phyloP scores from a whole-genome alignment of 2,113 vertebrate species.

The Notarius lentiginosus region DNA sequence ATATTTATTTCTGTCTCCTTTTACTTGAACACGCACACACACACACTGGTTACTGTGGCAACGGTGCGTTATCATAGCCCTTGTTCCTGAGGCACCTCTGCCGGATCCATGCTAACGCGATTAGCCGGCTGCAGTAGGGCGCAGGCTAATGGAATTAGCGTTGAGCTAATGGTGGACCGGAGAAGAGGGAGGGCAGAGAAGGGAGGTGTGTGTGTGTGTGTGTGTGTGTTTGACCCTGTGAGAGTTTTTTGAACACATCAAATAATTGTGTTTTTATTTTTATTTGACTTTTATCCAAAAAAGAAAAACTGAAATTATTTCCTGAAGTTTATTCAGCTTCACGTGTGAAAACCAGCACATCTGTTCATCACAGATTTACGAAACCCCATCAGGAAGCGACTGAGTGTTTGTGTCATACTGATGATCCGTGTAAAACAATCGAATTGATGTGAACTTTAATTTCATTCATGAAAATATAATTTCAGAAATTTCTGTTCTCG shows the following conservation, averaged over 20 bases:
- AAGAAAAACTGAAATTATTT: background rate
- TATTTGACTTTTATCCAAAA: background rate
- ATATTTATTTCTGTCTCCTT: slow-evolving; percentile 23
- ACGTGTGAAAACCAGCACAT: background rate
- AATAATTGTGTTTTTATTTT: background rate
- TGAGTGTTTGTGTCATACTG: background rate
- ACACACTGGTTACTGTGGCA: slow-evolving; percentile 69
- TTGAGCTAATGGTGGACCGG: slow-evolving; percentile 91
- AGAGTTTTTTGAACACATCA: background rate
- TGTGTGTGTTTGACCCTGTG: background rate
- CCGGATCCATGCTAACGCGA: slow-evolving; percentile 98
- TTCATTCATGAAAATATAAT: background rate
- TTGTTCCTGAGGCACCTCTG: slow-evolving; percentile 57
- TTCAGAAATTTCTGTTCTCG: background rate
- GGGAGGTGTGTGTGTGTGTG: background rate
- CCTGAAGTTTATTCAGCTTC: background rate
- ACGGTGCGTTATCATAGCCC: slow-evolving; percentile 60
- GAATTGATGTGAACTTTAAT: background rate
- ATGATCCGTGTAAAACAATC: background rate
- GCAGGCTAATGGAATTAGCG: slow-evolving; percentile 94
- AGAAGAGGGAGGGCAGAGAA: slow-evolving; percentile 56
- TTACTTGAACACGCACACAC: slow-evolving; percentile 17
- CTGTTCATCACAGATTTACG: too few species aligned
- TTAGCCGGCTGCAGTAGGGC: slow-evolving; percentile 91
- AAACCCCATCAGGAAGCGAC: background rate